Evolutionary conservation across 1,140 invertebrate species (phyloP).

Genomic region (Neodiprion pinetum): DNA sequence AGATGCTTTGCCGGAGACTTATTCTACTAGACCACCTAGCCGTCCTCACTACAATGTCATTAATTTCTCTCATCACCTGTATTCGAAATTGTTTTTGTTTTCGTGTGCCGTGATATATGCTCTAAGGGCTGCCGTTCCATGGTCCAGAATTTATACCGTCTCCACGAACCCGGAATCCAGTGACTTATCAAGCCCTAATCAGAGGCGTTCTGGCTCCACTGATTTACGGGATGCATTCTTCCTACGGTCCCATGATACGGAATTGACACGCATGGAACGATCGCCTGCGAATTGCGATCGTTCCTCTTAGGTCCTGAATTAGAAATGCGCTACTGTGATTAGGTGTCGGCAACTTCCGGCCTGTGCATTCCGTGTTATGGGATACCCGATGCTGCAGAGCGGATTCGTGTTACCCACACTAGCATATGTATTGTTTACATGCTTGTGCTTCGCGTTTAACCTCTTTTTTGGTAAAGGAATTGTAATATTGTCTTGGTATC

Average conservation of each 20-base stretch:
- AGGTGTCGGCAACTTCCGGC: not conserved
- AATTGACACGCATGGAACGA: not conserved
- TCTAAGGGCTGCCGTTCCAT: not conserved
- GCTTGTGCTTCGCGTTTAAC: not conserved
- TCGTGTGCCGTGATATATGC: no score
- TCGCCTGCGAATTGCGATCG: not conserved
- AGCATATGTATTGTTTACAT: not conserved
- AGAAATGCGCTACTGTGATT: not conserved
- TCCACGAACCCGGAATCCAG: not conserved
- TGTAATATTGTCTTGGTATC: slow-evolving; percentile 1
- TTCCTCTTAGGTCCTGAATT: not conserved
- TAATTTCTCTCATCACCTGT: no score
- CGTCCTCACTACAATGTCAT: no score
- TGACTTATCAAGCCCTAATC: not conserved
- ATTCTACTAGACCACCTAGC: no score
- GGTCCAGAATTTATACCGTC: not conserved
- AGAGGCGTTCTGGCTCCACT: not conserved
- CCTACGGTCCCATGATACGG: not conserved
- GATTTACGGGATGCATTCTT: not conserved
- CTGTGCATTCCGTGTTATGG: not conserved
- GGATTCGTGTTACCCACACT: not conserved
- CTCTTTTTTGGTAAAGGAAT: not conserved
- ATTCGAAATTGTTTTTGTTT: no score
- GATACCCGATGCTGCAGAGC: not conserved
- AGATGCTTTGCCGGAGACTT: no score